Evolutionary conservation across 2,888 invertebrate species (phyloP).

Genomic region (Phyllotreta striolata): DNA sequence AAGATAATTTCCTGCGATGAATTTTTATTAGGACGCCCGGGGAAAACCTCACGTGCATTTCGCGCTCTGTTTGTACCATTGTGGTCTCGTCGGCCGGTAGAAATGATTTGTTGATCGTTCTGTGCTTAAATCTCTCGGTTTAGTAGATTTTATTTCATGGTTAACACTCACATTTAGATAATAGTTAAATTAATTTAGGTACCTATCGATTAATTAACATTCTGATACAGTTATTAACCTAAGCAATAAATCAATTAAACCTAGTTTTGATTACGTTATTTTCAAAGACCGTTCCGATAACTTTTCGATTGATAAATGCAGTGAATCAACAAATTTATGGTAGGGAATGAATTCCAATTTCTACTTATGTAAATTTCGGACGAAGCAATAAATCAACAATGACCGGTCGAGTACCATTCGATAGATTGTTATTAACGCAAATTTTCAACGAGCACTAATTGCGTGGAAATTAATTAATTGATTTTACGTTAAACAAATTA

Average conservation of each 20-base stretch:
- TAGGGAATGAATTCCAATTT: conserved; percentile 17
- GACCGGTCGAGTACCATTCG: conserved; percentile 6
- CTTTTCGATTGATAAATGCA: conserved; percentile 1
- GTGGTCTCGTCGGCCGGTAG: too few relatives aligned
- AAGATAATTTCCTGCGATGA: conserved; percentile 33
- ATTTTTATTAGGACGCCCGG: conserved; percentile 29
- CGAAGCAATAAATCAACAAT: conserved; percentile 1
- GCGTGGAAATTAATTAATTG: too few relatives aligned
- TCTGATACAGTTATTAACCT: too few relatives aligned
- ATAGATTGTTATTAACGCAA: conserved; percentile 7
- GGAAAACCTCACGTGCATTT: conserved; percentile 26
- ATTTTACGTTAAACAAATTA: too few relatives aligned
- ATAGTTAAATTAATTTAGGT: too few relatives aligned
- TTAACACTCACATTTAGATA: too few relatives aligned
- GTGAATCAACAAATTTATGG: conserved; percentile 14
- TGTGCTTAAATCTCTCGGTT: too few relatives aligned
- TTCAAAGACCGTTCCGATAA: background rate
- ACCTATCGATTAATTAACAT: too few relatives aligned
- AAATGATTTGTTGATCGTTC: too few relatives aligned
- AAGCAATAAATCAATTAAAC: too few relatives aligned
- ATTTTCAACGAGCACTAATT: background rate
- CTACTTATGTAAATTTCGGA: conserved; percentile 18
- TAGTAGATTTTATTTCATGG: too few relatives aligned
- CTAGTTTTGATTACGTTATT: background rate
- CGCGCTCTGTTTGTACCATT: background rate